Evolutionary conservation across 2,888 invertebrate species (phyloP), one percentile per base, ranked within the genome.

Genomic region (Acronicta psi): DNA sequence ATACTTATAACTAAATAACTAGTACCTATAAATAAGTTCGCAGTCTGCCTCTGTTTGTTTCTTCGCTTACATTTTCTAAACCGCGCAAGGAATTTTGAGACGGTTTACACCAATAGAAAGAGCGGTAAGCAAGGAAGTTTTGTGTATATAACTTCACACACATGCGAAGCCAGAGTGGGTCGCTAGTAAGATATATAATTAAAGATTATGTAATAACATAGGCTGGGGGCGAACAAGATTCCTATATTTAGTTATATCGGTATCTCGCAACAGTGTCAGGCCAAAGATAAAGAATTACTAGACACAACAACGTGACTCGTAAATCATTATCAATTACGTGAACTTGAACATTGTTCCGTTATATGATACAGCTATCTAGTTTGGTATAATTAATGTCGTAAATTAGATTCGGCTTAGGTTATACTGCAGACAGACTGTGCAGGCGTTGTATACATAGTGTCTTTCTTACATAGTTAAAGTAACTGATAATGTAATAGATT

Each of bases 281-380:
- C 38, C 14, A n/a, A 41, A 53, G 61, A 67, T 66, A 66, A 67
- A 58, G 8, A 52, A 67, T 59, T 67, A 57, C 42, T 37, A 58
- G 46, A 56, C 55, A 58, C 16, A 63, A 68, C 68, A 59, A 53
- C 49, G 41, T 41, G 53, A 56, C 43, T 66, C 46, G 25, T 71
- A 58, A 58, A 64, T 61, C 38, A 57, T 69, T 59, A 64, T 59
- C 49, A 56, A 59, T 51, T 54, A 53, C 36, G 53, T 47, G 67
- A 41, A 38, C 54, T 50, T 43, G 67, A 41, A 40, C 55, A 58
- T 17, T 53, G 49, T 56, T 38, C 43, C 36, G 25, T 14, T 40
- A 45, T 56, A 53, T 46, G 41, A 52, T 45, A 29, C 11, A 11
- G 29, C 11, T 29, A 55, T 47, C 11, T 38, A 40, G 45, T 50